Conservation (phyloP, 2,113 vertebrate species). For the Collichthys lucidus region DNA sequence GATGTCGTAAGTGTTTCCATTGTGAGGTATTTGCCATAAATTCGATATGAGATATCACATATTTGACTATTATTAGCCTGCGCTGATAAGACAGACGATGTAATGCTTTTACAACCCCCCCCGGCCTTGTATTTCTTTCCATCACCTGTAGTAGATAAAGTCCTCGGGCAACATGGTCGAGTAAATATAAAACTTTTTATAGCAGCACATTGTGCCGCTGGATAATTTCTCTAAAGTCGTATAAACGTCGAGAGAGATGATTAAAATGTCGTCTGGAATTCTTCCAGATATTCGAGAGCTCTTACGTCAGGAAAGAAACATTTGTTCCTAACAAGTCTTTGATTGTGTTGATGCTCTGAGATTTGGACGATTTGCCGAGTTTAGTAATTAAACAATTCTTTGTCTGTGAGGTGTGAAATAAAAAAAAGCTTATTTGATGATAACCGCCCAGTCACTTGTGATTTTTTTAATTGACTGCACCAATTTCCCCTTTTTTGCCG, state of each 20-base stretch:
- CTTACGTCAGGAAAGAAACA: background rate
- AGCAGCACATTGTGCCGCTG: slow-evolving; percentile 18
- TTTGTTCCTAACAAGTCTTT: background rate
- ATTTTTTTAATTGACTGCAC: slow-evolving; percentile 33
- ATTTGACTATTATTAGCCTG: background rate
- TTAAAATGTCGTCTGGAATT: slow-evolving; percentile 42
- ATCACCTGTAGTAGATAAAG: slow-evolving; percentile 16
- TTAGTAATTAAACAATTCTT: background rate
- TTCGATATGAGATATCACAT: background rate
- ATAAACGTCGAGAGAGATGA: slow-evolving; percentile 49
- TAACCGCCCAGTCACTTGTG: background rate
- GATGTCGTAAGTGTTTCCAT: background rate
- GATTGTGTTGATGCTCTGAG: background rate
- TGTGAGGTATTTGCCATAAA: background rate
- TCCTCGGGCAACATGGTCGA: slow-evolving; percentile 1
- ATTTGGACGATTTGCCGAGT: slow-evolving; percentile 13
- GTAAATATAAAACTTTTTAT: slow-evolving; percentile 17
- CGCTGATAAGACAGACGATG: background rate
- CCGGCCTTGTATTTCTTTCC: background rate
- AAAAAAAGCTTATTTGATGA: background rate
- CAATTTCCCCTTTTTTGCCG: slow-evolving; percentile 7
- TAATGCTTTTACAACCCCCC: background rate
- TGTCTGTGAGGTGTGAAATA: slow-evolving; percentile 16
- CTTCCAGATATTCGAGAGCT: slow-evolving; percentile 17
- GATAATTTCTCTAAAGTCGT: slow-evolving; percentile 39